A percentile compares a stretch with the other conserved stretches of the same genome.
Evolutionary conservation across 1,140 invertebrate genomes (phyloP).

Genomic region (Drosophila oshimai): DNA sequence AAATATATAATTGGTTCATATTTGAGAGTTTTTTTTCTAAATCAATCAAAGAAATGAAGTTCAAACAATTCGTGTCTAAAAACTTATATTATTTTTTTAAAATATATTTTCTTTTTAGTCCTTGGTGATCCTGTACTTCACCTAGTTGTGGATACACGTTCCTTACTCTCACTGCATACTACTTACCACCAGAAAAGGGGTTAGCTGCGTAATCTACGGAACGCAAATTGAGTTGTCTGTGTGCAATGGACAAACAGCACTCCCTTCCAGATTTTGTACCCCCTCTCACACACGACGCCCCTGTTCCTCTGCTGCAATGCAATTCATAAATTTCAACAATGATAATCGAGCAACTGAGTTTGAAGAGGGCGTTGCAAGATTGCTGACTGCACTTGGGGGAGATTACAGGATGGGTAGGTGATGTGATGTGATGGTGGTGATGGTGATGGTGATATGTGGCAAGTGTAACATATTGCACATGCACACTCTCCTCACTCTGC

Average conservation of each 20-base stretch:
- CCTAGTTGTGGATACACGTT: not conserved
- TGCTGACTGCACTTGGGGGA: constrained; percentile 33
- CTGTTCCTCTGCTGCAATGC: constrained; percentile 19
- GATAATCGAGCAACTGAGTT: constrained; percentile 64
- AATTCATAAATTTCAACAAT: constrained; percentile 75
- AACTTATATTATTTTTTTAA: not conserved
- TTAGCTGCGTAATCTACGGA: constrained; percentile 23
- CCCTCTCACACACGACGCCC: not conserved
- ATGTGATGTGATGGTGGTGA: not conserved
- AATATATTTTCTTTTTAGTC: not conserved
- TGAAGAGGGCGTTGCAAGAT: constrained; percentile 49
- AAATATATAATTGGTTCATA: no score
- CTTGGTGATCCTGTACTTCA: not conserved
- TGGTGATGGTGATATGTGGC: constrained; percentile 19
- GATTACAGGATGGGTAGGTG: not conserved
- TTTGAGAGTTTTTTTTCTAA: no score
- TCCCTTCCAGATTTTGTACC: not conserved
- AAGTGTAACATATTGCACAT: constrained; percentile 58
- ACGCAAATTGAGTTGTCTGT: constrained; percentile 51
- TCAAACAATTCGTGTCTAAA: no score
- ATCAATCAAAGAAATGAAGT: no score
- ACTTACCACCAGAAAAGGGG: not conserved
- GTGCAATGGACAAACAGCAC: constrained; percentile 34
- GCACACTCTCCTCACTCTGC: constrained; percentile 1
- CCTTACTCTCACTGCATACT: not conserved